phyloP scores from a whole-genome alignment of 2,113 vertebrate species.

The Phylloscopus trochilus region DNA sequence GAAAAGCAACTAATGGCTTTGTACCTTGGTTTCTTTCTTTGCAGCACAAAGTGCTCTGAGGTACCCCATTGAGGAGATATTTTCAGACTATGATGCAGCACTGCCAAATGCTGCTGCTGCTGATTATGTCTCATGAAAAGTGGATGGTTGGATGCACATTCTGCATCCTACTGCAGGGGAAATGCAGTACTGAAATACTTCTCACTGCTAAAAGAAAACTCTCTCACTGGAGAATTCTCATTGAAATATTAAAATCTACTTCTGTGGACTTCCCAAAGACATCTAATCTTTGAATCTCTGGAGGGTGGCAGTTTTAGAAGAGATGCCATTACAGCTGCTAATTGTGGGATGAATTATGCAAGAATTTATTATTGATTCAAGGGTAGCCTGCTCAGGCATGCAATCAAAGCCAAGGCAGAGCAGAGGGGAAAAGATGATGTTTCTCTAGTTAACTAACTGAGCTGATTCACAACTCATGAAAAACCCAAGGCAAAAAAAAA shows the following conservation, averaged over 20 bases:
- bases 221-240: neutral
- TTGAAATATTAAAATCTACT: slow-evolving; percentile 9
- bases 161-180: slow-evolving; percentile 36
- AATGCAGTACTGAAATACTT: slow-evolving; percentile 13
- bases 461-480: neutral
- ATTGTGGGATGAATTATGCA: slow-evolving; percentile 49
- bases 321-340: slow-evolving; percentile 29
- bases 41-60: neutral
- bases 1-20: neutral
- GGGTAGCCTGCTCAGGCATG: neutral
- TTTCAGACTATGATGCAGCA: neutral
- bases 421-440: neutral
- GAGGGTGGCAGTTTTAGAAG: slow-evolving; percentile 7
- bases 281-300: slow-evolving; percentile 6
- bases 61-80: neutral
- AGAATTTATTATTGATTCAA: slow-evolving; percentile 54
- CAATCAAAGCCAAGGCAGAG: neutral
- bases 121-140: neutral
- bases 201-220: neutral
- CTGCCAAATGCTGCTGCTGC: neutral
- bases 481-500: neutral
- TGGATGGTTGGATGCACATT: neutral
- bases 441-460: slow-evolving; percentile 2
- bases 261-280: slow-evolving; percentile 3
- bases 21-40: neutral